These are phyloP conservation scores for Phodopus roborovskii DNA, from an alignment of 2,113 vertebrate species.

Conservation along the genomic window DNA sequence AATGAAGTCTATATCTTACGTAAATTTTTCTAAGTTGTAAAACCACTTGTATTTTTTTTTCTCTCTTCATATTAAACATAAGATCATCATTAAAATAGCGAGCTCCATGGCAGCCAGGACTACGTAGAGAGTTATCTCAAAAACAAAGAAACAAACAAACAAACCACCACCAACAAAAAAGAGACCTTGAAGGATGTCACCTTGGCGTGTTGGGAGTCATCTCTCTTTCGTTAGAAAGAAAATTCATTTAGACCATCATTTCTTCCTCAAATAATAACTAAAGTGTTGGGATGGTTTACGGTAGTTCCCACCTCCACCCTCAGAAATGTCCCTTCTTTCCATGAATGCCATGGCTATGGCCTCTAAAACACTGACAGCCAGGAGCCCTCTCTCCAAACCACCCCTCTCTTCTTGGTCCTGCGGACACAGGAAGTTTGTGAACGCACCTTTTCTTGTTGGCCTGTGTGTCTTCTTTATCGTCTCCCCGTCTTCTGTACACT, in stretches of 20 bases:
- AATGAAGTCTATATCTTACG: constrained; percentile 54
- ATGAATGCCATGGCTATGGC: not conserved
- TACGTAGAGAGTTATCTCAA: not conserved
- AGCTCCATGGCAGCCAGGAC: not conserved
- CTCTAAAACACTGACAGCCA: not conserved
- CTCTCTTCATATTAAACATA: constrained; percentile 32
- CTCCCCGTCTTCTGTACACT: not conserved
- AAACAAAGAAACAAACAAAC: too few relatives aligned
- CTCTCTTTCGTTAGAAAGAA: not conserved
- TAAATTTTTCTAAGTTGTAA: constrained; percentile 45
- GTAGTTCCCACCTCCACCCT: not conserved
- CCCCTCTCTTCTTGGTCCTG: not conserved
- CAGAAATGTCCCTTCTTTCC: not conserved
- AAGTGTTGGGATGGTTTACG: not conserved
- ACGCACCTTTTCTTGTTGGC: not conserved
- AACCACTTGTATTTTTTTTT: not conserved
- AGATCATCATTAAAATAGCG: constrained; percentile 21
- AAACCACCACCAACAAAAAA: not conserved
- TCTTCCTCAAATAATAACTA: not conserved
- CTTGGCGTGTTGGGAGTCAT: not conserved
- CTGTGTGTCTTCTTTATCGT: not conserved
- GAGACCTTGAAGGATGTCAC: constrained; percentile 2
- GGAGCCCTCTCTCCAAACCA: not conserved
- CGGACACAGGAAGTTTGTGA: not conserved
- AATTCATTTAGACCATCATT: not conserved